Conservation (phyloP, 2,113 vertebrate species). For the Eolophus roseicapilla region DNA sequence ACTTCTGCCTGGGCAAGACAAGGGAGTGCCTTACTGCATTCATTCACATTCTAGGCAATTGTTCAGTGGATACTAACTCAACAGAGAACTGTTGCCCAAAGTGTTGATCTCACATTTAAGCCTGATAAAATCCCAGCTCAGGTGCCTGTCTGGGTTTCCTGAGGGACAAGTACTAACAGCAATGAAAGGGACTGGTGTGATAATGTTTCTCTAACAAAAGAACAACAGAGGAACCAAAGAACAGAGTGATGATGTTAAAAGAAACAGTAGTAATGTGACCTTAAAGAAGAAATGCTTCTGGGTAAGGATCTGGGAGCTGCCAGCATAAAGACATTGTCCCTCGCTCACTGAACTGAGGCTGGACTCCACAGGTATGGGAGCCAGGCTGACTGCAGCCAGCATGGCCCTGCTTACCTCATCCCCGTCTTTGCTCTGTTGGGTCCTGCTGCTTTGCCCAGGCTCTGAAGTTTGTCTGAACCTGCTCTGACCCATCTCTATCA, state of each 20-base stretch:
- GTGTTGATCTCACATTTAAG: not conserved
- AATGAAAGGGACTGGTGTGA: not conserved
- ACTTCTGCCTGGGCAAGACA: not conserved
- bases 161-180: not conserved
- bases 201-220: not conserved
- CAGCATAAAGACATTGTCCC: not conserved
- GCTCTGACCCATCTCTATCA: not conserved
- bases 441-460: not conserved
- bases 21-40: not conserved
- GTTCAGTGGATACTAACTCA: not conserved
- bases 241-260: not conserved
- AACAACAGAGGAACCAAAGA: not conserved
- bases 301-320: not conserved
- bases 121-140: not conserved
- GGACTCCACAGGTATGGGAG: fast-evolving
- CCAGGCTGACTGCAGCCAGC: not conserved
- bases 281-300: not conserved
- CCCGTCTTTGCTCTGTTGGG: not conserved
- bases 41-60: not conserved
- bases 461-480: not conserved
- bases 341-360: not conserved
- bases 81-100: not conserved
- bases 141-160: not conserved
- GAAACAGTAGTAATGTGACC: not conserved
- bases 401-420: fast-evolving